Conservation (phyloP, 2,888 invertebrate genomes). For the Cheilosia soror region DNA sequence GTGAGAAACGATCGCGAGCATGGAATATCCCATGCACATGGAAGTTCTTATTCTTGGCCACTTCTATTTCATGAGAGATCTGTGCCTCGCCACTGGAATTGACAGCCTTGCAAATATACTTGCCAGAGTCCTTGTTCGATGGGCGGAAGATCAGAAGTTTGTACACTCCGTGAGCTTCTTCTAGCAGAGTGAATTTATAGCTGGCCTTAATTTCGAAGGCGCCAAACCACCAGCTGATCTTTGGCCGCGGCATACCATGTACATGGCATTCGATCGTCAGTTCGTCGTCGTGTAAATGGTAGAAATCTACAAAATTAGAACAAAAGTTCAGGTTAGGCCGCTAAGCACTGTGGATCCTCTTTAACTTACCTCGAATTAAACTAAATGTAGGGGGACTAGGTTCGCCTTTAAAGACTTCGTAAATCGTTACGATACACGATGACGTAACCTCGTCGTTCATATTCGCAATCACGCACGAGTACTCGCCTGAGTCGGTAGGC, state of each 20-base stretch:
- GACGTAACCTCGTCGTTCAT: conserved; percentile 89
- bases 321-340: neutral
- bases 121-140: conserved; percentile 86
- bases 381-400: conserved; percentile 91
- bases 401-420: conserved; percentile 89
- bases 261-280: conserved; percentile 85
- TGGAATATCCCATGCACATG: conserved; percentile 83
- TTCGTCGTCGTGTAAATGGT: conserved; percentile 85
- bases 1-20: conserved; percentile 81
- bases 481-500: conserved; percentile 87
- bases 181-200: conserved; percentile 82
- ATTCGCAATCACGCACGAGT: conserved; percentile 89
- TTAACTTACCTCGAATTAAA: conserved; percentile 85
- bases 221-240: conserved; percentile 82
- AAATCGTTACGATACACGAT: conserved; percentile 90
- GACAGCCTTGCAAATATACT: conserved; percentile 88
- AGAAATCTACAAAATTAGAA: conserved; percentile 80
- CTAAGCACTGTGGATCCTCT: neutral
- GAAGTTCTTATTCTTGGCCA: conserved; percentile 85
- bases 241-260: conserved; percentile 83
- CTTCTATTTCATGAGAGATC: conserved; percentile 83
- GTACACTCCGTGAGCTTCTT: conserved; percentile 84
- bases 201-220: conserved; percentile 81
- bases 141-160: conserved; percentile 85
- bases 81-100: conserved; percentile 87